Conservation (phyloP, 2,113 vertebrate genomes). For the Echinops telfairi region DNA sequence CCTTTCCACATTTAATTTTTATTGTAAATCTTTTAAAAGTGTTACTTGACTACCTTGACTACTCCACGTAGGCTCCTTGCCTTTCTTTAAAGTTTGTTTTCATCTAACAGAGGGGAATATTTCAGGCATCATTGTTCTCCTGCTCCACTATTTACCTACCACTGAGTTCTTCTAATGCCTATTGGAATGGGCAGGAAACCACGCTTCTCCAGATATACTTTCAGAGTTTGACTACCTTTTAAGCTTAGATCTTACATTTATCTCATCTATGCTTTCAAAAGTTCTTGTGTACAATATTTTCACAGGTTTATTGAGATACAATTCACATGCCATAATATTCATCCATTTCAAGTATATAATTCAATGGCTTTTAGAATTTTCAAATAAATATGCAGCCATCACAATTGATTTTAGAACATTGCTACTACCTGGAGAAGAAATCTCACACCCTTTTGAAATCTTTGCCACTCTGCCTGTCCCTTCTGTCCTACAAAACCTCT, state of each 20-base stretch:
- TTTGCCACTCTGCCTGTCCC: neutral
- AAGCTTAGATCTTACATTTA: conserved; percentile 15
- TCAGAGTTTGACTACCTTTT: conserved; percentile 22
- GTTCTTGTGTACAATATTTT: conserved; percentile 8
- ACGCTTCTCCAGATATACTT: conserved; percentile 30
- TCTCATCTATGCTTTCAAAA: conserved; percentile 21
- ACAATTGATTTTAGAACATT: conserved; percentile 4
- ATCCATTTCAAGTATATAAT: neutral
- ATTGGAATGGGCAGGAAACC: neutral
- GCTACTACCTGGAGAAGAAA: neutral
- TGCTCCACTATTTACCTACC: neutral
- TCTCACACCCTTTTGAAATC: neutral
- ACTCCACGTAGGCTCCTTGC: neutral
- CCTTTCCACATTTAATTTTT: neutral
- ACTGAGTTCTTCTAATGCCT: neutral
- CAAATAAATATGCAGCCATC: neutral
- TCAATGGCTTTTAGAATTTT: neutral
- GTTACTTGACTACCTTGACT: neutral
- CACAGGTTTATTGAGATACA: conserved; percentile 47
- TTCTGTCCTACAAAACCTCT: neutral
- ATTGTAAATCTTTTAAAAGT: conserved; percentile 16
- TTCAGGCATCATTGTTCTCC: neutral
- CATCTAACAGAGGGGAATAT: neutral
- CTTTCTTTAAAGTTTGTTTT: neutral
- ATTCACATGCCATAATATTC: neutral